Conservation (phyloP, 2,113 vertebrate genomes). For the Eptatretus burgeri region DNA sequence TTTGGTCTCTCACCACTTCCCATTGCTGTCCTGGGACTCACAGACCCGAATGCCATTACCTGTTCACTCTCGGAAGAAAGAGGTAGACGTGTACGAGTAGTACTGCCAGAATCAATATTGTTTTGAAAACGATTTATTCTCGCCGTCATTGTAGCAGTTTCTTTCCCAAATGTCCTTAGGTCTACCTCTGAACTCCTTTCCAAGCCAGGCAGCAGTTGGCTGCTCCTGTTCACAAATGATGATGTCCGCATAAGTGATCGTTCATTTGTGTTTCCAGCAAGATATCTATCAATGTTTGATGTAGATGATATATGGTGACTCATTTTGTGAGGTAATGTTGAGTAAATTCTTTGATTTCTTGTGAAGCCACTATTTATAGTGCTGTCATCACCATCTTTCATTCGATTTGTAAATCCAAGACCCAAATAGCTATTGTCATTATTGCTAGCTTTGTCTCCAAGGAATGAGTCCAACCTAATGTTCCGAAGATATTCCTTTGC, state of each 20-base stretch:
- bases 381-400: not conserved
- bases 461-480: not conserved
- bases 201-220: not conserved
- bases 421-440: not conserved
- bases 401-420: not conserved
- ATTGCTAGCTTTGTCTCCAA: not conserved
- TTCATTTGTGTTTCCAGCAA: not conserved
- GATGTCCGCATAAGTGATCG: not conserved
- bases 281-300: not conserved
- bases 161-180: slow-evolving; percentile 1
- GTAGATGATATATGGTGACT: not conserved
- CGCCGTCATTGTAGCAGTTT: not conserved
- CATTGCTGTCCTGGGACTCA: not conserved
- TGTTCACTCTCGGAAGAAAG: not conserved
- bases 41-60: not conserved
- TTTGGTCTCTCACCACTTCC: not conserved
- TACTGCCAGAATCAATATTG: not conserved
- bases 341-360: not conserved
- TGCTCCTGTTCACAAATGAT: slow-evolving; percentile 1
- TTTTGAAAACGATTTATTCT: not conserved
- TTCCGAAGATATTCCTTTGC: slow-evolving; percentile 5
- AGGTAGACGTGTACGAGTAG: not conserved
- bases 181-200: not conserved
- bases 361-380: not conserved
- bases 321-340: not conserved